Percentiles rank a stretch among this genome's conserved stretches.
Evolutionary conservation across 64 coral and sea anemone genomes (phyloP).

Genomic region (Dendrophyllia cribrosa): DNA sequence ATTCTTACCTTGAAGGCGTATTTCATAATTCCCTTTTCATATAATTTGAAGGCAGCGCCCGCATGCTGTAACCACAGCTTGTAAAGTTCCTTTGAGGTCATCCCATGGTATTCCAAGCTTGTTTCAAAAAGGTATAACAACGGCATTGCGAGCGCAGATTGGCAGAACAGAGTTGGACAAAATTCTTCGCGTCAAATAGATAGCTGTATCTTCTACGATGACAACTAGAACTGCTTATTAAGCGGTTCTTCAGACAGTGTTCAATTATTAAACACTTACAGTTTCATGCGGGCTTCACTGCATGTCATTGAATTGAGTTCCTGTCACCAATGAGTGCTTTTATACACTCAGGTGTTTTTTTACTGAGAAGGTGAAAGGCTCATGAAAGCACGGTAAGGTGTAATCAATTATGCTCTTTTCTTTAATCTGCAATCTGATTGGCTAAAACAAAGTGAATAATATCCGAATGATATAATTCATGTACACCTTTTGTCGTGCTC

Average conservation of each 20-base stretch:
- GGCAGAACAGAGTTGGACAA: no score
- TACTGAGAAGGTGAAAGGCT: background rate
- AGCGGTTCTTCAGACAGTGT: no score
- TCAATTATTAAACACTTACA: no score
- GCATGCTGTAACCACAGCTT: constrained; percentile 28
- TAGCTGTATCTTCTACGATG: no score
- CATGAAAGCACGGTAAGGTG: background rate
- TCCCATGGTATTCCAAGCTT: constrained; percentile 16
- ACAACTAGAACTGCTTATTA: no score
- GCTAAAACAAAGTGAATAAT: background rate
- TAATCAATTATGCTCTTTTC: background rate
- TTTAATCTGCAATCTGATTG: constrained; percentile 22
- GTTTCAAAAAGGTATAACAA: constrained; percentile 35
- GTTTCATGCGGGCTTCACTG: background rate
- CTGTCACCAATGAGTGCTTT: background rate
- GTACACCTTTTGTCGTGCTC: background rate
- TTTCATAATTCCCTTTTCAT: constrained; percentile 23
- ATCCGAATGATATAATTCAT: background rate
- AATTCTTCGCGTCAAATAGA: no score
- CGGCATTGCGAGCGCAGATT: background rate
- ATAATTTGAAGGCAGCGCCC: background rate
- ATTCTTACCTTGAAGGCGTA: constrained; percentile 11
- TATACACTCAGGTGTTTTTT: background rate
- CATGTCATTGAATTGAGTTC: background rate
- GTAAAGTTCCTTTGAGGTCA: constrained; percentile 25